These are phyloP conservation scores for Heliconius himera DNA, from an alignment of 1,140 invertebrate species.

Conservation along the genomic window DNA sequence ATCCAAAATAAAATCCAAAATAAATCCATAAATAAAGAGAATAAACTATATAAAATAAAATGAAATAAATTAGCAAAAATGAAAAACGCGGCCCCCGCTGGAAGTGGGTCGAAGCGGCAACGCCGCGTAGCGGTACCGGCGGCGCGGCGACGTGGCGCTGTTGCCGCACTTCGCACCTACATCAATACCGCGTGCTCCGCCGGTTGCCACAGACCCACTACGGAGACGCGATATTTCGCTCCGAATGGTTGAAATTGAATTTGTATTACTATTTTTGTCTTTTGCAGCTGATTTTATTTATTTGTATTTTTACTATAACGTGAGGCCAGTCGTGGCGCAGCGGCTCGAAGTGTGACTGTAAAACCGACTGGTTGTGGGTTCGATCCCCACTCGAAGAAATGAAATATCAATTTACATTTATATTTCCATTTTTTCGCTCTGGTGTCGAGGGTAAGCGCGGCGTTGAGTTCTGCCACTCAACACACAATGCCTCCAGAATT, in stretches of 20 bases:
- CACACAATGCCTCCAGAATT: too few species aligned
- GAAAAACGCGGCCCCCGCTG: constrained; percentile 58
- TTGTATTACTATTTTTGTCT: background rate
- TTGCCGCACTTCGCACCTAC: constrained; percentile 49
- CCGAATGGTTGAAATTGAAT: background rate
- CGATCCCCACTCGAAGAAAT: too few species aligned
- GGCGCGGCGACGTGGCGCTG: constrained; percentile 48
- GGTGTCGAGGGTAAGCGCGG: too few species aligned
- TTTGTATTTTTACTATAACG: too few species aligned
- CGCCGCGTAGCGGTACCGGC: constrained; percentile 67
- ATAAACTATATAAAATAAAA: constrained; percentile 47
- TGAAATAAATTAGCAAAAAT: constrained; percentile 44
- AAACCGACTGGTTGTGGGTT: too few species aligned
- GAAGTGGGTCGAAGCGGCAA: constrained; percentile 67
- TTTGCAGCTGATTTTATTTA: too few species aligned
- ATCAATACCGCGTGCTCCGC: constrained; percentile 43
- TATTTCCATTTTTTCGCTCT: too few species aligned
- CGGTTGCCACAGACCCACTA: constrained; percentile 16
- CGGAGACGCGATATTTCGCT: background rate
- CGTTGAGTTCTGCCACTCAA: too few species aligned
- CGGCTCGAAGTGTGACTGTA: too few species aligned
- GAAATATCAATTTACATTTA: too few species aligned
- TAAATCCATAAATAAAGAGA: background rate
- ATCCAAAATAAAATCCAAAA: too few species aligned
- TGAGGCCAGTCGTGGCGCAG: too few species aligned